phyloP scores from a whole-genome alignment of 2,888 invertebrate species.

The Dione vanillae region DNA sequence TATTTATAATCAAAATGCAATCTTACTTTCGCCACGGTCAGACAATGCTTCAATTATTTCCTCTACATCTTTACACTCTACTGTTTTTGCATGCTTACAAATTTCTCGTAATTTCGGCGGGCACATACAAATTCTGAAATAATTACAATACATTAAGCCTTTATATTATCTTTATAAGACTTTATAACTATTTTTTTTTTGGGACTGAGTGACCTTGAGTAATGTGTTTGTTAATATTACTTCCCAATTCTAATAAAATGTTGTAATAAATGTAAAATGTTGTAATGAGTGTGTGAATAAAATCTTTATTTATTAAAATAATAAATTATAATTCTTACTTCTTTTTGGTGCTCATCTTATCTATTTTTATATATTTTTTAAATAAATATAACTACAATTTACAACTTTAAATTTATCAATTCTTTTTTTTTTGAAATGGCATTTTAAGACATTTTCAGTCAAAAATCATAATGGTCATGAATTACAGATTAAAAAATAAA shows the following conservation, averaged over 20 bases:
- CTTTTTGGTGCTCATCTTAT: conserved; percentile 7
- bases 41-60: conserved; percentile 71
- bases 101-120: conserved; percentile 54
- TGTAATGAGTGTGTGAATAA: background rate
- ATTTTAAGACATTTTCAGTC: conserved; percentile 9
- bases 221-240: background rate
- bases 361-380: background rate
- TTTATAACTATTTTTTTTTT: no score
- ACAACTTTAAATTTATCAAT: conserved; percentile 13
- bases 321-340: background rate
- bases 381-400: background rate
- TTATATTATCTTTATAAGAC: no score
- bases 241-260: background rate
- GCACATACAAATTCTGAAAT: conserved; percentile 65
- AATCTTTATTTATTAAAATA: background rate
- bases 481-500: conserved; percentile 6
- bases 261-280: no score
- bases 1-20: conserved; percentile 17
- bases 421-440: conserved; percentile 13
- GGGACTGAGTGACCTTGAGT: no score
- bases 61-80: conserved; percentile 64
- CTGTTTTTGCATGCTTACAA: conserved; percentile 55
- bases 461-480: conserved; percentile 3
- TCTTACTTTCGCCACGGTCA: conserved; percentile 60
- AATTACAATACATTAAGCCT: background rate